These are phyloP conservation scores for Atlantisia rogersi DNA, from an alignment of 2,113 vertebrate species.

Conservation along the genomic window DNA sequence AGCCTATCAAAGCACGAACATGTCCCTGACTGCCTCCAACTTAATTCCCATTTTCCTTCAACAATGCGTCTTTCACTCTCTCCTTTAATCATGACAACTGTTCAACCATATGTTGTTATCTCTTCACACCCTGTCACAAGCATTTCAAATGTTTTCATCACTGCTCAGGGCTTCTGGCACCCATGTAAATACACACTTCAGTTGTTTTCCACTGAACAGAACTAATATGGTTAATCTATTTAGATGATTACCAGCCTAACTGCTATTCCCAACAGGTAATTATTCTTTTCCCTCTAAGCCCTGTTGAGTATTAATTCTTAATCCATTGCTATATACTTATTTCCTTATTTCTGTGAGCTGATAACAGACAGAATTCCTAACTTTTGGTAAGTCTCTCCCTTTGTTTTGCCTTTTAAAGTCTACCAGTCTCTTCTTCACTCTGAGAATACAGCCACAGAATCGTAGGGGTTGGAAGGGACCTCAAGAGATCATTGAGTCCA, in stretches of 20 bases:
- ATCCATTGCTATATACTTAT: not conserved
- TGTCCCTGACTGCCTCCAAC: not conserved
- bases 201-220: not conserved
- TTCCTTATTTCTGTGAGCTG: not conserved
- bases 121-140: not conserved
- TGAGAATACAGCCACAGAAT: not conserved
- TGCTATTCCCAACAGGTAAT: not conserved
- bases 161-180: slow-evolving; percentile 4
- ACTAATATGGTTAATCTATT: not conserved
- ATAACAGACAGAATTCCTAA: not conserved
- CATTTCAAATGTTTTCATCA: slow-evolving; percentile 21
- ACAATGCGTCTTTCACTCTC: not conserved
- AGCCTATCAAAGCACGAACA: not conserved
- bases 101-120: slow-evolving; percentile 21
- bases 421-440: not conserved
- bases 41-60: not conserved
- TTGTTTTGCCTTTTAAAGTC: not conserved
- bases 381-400: not conserved
- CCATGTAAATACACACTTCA: not conserved
- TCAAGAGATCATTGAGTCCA: too few relatives aligned
- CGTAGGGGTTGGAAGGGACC: too few relatives aligned
- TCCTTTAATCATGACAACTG: not conserved
- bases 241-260: not conserved
- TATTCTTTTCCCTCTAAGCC: not conserved
- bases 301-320: not conserved